Evolutionary conservation across 2,113 vertebrate genomes (phyloP).

Genomic region (Struthidea cinerea): DNA sequence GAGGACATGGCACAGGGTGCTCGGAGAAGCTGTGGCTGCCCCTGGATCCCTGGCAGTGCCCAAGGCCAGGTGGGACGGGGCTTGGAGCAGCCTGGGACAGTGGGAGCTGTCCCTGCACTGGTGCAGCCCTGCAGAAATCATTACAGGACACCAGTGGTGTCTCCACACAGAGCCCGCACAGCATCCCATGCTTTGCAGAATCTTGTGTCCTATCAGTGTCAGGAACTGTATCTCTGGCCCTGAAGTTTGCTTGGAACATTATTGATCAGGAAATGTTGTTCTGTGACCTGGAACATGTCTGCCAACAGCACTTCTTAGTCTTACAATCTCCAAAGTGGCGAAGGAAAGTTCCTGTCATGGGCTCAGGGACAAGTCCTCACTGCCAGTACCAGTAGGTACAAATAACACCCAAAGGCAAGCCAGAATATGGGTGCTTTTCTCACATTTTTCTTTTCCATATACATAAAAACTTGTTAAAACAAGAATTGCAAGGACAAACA

Average conservation of each 20-base stretch:
- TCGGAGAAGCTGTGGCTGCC: neutral
- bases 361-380: neutral
- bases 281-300: conserved; percentile 48
- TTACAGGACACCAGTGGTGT: rapidly evolving
- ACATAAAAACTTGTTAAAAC: neutral
- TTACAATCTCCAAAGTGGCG: neutral
- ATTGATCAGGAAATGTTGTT: conserved; percentile 47
- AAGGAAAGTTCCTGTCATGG: neutral
- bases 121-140: neutral
- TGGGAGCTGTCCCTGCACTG: rapidly evolving
- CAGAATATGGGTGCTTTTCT: neutral
- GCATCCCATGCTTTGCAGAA: neutral
- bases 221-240: conserved; percentile 10
- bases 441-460: neutral
- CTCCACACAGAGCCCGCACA: neutral
- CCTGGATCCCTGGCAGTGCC: neutral
- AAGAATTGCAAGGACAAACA: neutral
- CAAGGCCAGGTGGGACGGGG: neutral
- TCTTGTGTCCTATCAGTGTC: neutral
- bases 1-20: neutral
- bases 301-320: neutral
- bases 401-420: neutral
- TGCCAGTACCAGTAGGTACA: neutral
- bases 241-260: conserved; percentile 30
- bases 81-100: neutral